These are phyloP conservation scores for Chamaea fasciata DNA, from an alignment of 2,113 vertebrate genomes.

Conservation along the genomic window DNA sequence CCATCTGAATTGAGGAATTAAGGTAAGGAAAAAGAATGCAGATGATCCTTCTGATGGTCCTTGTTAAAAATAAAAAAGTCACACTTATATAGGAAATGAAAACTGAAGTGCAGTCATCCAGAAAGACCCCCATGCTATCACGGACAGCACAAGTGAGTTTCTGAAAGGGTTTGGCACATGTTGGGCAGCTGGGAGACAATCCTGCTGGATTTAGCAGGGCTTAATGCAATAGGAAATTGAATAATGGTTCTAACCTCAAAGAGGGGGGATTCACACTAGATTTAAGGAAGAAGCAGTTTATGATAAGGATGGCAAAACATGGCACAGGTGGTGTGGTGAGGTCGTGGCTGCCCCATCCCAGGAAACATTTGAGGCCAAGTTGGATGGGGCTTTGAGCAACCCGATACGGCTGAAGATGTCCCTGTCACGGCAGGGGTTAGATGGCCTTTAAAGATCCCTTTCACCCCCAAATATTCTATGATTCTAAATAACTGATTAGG, in stretches of 20 bases:
- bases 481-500: neutral
- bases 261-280: neutral
- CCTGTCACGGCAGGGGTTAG: neutral
- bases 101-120: neutral
- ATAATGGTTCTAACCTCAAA: neutral
- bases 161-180: conserved; percentile 23
- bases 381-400: neutral
- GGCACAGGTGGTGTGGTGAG: neutral
- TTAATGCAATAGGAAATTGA: neutral
- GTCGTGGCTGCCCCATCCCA: neutral
- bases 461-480: neutral
- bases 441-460: neutral
- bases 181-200: conserved; percentile 21
- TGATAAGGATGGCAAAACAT: neutral
- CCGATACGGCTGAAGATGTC: neutral
- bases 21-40: neutral
- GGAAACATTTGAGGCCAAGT: neutral
- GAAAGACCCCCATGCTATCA: neutral
- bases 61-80: neutral
- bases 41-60: neutral
- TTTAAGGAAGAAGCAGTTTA: neutral
- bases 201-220: neutral
- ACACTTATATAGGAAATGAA: neutral
- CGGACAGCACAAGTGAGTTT: neutral
- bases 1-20: neutral